Base-by-base conservation (phyloP, 2,888 invertebrate species). In the Polydrusus pterygomalis region DNA sequence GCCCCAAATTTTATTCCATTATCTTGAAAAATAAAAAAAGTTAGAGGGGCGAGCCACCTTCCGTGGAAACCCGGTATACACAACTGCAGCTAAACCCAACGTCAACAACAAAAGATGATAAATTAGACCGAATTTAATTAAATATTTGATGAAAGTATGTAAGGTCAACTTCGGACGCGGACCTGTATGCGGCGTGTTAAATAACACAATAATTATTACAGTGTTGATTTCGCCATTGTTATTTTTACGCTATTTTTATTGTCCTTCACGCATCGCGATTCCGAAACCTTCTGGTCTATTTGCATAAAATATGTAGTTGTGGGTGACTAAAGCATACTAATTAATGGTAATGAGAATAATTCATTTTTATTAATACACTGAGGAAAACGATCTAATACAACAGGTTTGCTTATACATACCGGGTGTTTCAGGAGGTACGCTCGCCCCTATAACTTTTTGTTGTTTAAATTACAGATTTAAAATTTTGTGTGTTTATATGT, bases 181-280 rank as follows among this genome's bases (percentile, higher is more conserved):
- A 58, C 45, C 45, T 58, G n/a, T n/a, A n/a, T n/a, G 69, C 43
- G 45, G 60, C 15, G 34, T 38, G 38, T n/a, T 56, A 69, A 56
- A 63, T 25, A 64, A 64, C 34, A 63, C 18, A 64, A 47, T n/a
- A n/a, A n/a, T n/a, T n/a, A n/a, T 64, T 47, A 63, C 20, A 34
- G 20, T 49, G 45, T 25, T 60, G 15, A 47, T 58, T 70, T 70
- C 40, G 60, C 58, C 63, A 70, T 62, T 70, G 70, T 62, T 62
- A 62, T 62, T 70, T 60, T 70, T 70, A 62, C 60, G 70, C 38
- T 30, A 18, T 49, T 63, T 49, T 49, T 13, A 25, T 51, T 70
- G 38, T 38, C 70, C 70, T 70, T 70, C 70, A 70, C 40, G 70
- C 62, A 30, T 8, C 47, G 38, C 45, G 51, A 70, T 34, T 47